These are phyloP conservation scores for Tokudaia muenninki DNA, from an alignment of 2,797 vertebrate species.

Conservation along the genomic window DNA sequence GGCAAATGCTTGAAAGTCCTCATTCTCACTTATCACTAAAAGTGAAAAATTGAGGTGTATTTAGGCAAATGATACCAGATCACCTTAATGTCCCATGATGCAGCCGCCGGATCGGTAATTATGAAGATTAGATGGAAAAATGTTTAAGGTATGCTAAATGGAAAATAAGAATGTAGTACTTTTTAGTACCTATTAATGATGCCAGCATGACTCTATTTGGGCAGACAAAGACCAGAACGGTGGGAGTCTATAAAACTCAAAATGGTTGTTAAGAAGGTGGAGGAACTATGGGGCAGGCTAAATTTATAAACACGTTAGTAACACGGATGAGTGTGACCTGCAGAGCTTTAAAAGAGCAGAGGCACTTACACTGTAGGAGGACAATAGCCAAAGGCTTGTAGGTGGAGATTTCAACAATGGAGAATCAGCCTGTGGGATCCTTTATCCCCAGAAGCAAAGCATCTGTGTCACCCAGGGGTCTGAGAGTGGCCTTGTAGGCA, in stretches of 20 bases:
- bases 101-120: constrained; percentile 52
- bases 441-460: neutral
- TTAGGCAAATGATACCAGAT: constrained; percentile 61
- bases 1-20: constrained; percentile 52
- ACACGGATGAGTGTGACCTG: neutral
- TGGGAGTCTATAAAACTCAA: constrained; percentile 24
- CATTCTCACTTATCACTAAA: constrained; percentile 63
- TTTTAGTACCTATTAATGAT: constrained; percentile 50
- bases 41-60: constrained; percentile 55
- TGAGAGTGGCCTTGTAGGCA: neutral
- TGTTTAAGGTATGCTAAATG: constrained; percentile 61
- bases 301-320: constrained; percentile 8
- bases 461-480: neutral
- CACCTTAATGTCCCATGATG: constrained; percentile 58
- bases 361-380: neutral
- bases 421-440: neutral
- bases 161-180: constrained; percentile 58
- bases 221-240: constrained; percentile 7
- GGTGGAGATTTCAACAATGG: neutral
- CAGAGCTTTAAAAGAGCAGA: neutral
- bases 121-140: constrained; percentile 48
- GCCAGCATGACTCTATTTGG: neutral
- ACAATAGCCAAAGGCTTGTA: neutral
- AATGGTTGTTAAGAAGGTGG: constrained; percentile 35
- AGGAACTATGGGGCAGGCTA: constrained; percentile 2